These are phyloP conservation scores for Apolygus lucorum DNA, from an alignment of 1,140 invertebrate genomes.

Conservation along the genomic window DNA sequence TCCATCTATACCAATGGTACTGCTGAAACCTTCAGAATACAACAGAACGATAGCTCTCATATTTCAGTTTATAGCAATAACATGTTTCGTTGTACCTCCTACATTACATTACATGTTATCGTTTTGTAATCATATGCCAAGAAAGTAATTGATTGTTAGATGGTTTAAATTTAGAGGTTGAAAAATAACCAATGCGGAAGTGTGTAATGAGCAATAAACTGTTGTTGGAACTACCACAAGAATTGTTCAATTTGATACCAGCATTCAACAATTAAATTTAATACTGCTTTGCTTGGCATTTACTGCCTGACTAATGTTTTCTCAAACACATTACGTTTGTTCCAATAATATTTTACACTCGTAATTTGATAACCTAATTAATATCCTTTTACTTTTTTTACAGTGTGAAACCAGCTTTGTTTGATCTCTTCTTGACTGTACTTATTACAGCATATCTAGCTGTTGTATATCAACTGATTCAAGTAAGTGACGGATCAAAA, in stretches of 20 bases:
- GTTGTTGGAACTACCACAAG: not conserved
- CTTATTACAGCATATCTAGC: constrained; percentile 74
- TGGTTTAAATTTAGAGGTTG: no score
- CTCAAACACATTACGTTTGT: not conserved
- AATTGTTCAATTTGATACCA: not conserved
- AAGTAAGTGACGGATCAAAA: constrained; percentile 41
- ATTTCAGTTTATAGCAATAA: no score
- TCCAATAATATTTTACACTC: not conserved
- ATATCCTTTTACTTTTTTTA: constrained; percentile 41
- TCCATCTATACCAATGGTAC: no score
- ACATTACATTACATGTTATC: no score
- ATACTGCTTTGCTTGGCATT: not conserved
- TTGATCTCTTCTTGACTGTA: constrained; percentile 87
- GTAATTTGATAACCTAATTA: constrained; percentile 15
- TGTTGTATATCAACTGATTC: constrained; percentile 70
- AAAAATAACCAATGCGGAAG: not conserved
- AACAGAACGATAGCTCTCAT: no score
- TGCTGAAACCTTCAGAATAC: no score
- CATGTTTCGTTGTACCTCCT: no score
- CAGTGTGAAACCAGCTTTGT: constrained; percentile 93
- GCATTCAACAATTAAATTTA: not conserved
- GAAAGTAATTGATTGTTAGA: no score
- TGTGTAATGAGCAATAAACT: not conserved
- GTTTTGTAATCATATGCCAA: no score
- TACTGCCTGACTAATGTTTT: not conserved